Evolutionary conservation across 2,113 vertebrate species (phyloP).

Genomic region (Oophaga pumilio): DNA sequence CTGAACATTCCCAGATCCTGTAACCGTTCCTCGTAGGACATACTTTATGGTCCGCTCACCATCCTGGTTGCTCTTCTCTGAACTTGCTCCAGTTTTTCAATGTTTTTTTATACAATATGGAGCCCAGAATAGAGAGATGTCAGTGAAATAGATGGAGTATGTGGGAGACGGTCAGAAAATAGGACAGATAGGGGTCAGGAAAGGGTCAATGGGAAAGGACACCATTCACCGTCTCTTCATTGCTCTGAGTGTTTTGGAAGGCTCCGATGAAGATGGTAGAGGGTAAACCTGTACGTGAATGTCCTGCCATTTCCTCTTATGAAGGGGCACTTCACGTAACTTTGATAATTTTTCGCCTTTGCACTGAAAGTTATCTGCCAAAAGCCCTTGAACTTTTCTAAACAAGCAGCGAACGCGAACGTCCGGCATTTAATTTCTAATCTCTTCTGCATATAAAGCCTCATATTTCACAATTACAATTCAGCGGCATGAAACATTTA

Average conservation of each 20-base stretch:
- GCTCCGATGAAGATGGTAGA: not conserved
- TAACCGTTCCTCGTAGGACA: too few relatives aligned
- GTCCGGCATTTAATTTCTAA: conserved; percentile 25
- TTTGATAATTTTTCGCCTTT: not conserved
- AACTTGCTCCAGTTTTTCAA: too few relatives aligned
- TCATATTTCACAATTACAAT: conserved; percentile 50
- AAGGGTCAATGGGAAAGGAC: not conserved
- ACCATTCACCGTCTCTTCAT: not conserved
- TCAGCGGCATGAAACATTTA: conserved; percentile 54
- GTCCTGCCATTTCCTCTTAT: not conserved
- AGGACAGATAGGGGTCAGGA: not conserved
- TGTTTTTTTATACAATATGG: too few relatives aligned
- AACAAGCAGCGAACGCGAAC: not conserved
- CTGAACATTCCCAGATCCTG: too few relatives aligned
- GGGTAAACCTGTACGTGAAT: not conserved
- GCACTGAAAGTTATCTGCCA: not conserved
- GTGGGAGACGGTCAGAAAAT: too few relatives aligned
- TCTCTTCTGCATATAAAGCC: conserved; percentile 21
- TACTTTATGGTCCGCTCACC: too few relatives aligned
- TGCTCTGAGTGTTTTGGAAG: not conserved
- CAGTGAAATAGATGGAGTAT: too few relatives aligned
- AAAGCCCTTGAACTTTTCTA: conserved; percentile 17
- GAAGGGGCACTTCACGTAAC: not conserved
- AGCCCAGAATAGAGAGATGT: too few relatives aligned
- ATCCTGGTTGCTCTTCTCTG: too few relatives aligned